Base-by-base conservation (phyloP, 1,140 invertebrate genomes). In the Musca vetustissima region DNA sequence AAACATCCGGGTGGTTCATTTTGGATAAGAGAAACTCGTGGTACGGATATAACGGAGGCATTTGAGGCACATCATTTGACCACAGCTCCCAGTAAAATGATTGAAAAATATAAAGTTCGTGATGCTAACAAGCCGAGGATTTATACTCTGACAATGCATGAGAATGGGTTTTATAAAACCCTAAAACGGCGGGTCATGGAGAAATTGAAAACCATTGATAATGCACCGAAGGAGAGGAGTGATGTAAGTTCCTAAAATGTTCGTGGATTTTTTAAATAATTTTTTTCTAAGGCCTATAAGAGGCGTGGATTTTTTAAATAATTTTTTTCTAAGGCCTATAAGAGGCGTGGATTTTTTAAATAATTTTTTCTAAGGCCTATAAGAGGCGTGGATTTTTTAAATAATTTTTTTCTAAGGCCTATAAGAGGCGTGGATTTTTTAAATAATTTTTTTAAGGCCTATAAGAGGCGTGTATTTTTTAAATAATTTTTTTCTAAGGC, bases 1-100 rank as follows among this genome's bases (percentile, higher is more conserved):
- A 83, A 73, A 15, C 91, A 93, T 84, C 91, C 91, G 1, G 91
- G 91, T 25, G 91, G 91, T 15, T 7, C 78, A 14, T 87, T 90
- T 73, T 92, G 90, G 90, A 75, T 92, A 17, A 68, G 78, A 8
- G 71, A 89, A 15, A 90, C 89, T 1, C 28, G 86, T 75, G 90
- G 89, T 0, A 90, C 87, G 0, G 91, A 92, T 72, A 90, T 92
- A 2, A 92, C 90, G 1, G 90, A 92, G 81, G 83, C 86, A 11
- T 92, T 92, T 69, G 88, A 91, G 83, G 72, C 74, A 1, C 88
- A 87, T 78, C 91, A 89, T 73, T 72, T 88, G 21, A 80, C 81
- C 1, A 72, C 81, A 0, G 43, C 66, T 0, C 84, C 89, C 0
- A 80, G 85, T 64, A 83, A 80, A 25, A 72, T 90, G 32, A 78